Evolutionary conservation across 1,140 invertebrate genomes (phyloP).

Genomic region (Anastrepha ludens): DNA sequence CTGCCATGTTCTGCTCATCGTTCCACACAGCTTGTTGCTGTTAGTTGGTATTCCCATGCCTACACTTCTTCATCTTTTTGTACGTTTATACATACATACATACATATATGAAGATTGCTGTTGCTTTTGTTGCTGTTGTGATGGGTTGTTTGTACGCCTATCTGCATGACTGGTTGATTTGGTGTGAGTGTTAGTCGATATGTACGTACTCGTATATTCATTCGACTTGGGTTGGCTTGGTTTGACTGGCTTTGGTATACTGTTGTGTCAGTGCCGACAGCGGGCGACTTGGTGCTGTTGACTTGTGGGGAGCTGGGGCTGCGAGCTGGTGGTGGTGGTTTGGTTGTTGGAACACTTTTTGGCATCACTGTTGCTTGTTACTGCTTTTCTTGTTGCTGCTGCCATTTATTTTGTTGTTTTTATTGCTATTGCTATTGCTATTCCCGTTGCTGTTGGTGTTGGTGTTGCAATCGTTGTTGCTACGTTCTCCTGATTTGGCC

Average conservation of each 20-base stretch:
- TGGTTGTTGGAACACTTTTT: slow-evolving; percentile 26
- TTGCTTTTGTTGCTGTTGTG: neutral
- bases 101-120: neutral
- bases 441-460: slow-evolving; percentile 48
- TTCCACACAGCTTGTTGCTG: slow-evolving; percentile 47
- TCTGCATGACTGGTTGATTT: slow-evolving; percentile 32
- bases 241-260: slow-evolving; percentile 32
- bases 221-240: neutral
- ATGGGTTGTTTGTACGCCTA: slow-evolving; percentile 17
- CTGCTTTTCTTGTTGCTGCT: slow-evolving; percentile 55
- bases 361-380: slow-evolving; percentile 36
- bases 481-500: slow-evolving; percentile 62
- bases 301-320: neutral
- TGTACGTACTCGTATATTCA: neutral
- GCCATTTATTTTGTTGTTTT: slow-evolving; percentile 57
- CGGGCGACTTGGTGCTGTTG: neutral
- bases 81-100: neutral
- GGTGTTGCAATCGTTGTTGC: slow-evolving; percentile 55
- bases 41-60: slow-evolving; percentile 28
- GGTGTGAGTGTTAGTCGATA: neutral
- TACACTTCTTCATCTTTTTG: slow-evolving; percentile 11
- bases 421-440: slow-evolving; percentile 59
- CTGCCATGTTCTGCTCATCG: neutral
- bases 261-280: slow-evolving; percentile 12
- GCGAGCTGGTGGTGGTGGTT: neutral